Conservation (phyloP, 2,888 invertebrate species). For the Noctua comes region DNA sequence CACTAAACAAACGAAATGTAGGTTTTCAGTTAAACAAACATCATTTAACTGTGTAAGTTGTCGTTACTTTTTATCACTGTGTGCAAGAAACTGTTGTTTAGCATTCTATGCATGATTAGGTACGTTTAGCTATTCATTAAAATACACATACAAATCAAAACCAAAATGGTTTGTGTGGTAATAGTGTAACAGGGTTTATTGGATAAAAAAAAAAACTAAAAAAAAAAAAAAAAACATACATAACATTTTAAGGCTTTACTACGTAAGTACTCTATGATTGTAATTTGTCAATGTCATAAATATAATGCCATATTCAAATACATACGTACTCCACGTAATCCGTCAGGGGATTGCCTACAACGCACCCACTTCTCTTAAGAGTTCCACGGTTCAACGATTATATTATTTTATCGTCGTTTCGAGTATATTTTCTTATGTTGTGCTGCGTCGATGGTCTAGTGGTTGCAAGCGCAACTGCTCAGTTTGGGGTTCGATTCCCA, state of each 20-base stretch:
- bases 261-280: neutral
- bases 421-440: neutral
- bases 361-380: neutral
- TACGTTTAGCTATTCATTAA: neutral
- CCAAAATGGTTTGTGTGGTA: no score
- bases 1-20: constrained; percentile 30
- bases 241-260: neutral
- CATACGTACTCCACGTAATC: neutral
- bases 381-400: neutral
- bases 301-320: neutral
- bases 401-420: neutral
- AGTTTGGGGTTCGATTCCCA: no score
- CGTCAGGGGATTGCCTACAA: neutral
- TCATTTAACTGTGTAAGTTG: constrained; percentile 36
- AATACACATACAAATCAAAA: no score
- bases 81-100: constrained; percentile 17
- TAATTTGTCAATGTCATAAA: neutral
- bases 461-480: no score
- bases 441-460: no score
- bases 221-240: no score
- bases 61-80: constrained; percentile 16
- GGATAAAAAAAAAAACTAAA: no score
- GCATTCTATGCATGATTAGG: neutral
- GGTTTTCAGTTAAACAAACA: constrained; percentile 38
- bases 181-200: no score